Base-by-base conservation (phyloP, 2,113 vertebrate species). In the Aramus guarauna region DNA sequence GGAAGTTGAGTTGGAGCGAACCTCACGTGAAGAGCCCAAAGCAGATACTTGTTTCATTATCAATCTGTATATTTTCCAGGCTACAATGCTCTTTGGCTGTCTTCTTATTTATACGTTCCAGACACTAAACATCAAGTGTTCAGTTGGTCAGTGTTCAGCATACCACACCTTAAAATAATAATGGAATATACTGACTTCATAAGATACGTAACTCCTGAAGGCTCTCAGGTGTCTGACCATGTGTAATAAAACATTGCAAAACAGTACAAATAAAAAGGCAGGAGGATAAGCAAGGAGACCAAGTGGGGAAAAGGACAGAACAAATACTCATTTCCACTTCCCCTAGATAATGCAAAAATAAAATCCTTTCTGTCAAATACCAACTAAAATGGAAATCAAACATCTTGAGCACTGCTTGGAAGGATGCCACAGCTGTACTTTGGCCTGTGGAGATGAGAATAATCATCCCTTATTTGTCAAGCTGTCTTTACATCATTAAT, bases 391-490 rank as follows among this genome's bases (percentile, higher is more conserved):
- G 92, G 82, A 92, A 94, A 77, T 74, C 47, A 92, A 69, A 88
- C 75, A 80, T 94, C 69, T 94, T 79, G 86, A 94, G 73, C 56
- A 34, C 34, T 85, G 63, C 45, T 85, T 93, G 85, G 82, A 93
- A 95, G 45, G 50, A 85, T 80, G 94, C 81, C 90, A 80, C 71
- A 73, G 41, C 90, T 94, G 90, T 93, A 95, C 63, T 97, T 94
- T 13, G 18, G 71, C 89, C 90, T 77, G 47, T 62, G 41, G 91
- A 80, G 59, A 88, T 77, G 67, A 92, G 58, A 94, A 90, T 92
- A 80, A 74, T 86, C 14, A 4, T 90, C 59, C 50, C 34, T 83
- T 85, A 71, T 67, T 95, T 95, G 77, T 94, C 85, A 88, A 71
- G 39, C 77, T 77, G 81, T 92, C 88, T 88, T 96, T 93, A 76